A percentile compares a stretch with the other conserved stretches of the same genome.
phyloP scores from a whole-genome alignment of 2,888 invertebrate species.

The Euplagia quadripunctaria region DNA sequence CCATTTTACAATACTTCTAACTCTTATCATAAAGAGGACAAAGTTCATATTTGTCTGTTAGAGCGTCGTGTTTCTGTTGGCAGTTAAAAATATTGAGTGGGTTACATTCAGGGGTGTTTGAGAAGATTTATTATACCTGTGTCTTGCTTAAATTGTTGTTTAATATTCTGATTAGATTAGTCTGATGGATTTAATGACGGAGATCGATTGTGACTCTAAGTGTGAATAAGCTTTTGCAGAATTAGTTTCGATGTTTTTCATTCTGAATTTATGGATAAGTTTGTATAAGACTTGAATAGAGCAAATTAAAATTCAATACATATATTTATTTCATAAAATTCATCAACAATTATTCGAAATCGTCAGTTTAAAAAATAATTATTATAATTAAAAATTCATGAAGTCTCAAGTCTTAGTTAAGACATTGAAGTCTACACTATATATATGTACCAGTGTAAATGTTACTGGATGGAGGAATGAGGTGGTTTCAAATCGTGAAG shows the following conservation, averaged over 20 bases:
- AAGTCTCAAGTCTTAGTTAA: too few relatives aligned
- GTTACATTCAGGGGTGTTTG: conserved; percentile 63
- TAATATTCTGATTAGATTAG: conserved; percentile 75
- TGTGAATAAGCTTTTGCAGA: background rate
- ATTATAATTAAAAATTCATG: too few relatives aligned
- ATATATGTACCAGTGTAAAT: too few relatives aligned
- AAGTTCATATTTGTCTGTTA: conserved; percentile 41
- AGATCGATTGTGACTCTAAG: conserved; percentile 46
- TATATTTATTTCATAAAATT: too few relatives aligned
- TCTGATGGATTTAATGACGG: conserved; percentile 51
- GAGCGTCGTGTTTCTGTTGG: conserved; percentile 39
- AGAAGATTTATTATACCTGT: conserved; percentile 83
- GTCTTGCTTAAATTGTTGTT: conserved; percentile 79
- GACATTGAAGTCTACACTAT: too few relatives aligned
- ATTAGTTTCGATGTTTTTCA: background rate
- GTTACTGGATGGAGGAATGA: too few relatives aligned
- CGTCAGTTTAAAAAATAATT: too few relatives aligned
- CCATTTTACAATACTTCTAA: conserved; percentile 21
- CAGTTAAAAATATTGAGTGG: conserved; percentile 50
- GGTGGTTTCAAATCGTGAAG: too few relatives aligned
- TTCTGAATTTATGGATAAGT: background rate
- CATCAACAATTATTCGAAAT: too few relatives aligned
- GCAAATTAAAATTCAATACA: background rate
- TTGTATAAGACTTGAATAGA: background rate
- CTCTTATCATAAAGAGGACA: conserved; percentile 43